Percentiles rank a stretch among this genome's conserved stretches.
Evolutionary conservation across 2,113 vertebrate species (phyloP).

Genomic region (Myodes glareolus): DNA sequence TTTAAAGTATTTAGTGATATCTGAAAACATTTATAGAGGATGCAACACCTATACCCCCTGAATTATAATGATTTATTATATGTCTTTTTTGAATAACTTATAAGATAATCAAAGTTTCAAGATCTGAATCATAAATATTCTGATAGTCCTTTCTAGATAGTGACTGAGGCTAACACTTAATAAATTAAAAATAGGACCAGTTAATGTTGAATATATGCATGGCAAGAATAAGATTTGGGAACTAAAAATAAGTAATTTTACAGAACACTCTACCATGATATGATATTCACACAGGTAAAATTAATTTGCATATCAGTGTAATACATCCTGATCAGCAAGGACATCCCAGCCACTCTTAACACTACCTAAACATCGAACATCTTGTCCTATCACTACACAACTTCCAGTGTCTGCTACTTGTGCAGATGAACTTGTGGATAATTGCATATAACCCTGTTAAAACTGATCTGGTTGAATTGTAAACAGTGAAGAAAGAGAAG

Average conservation of each 20-base stretch:
- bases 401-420: slow-evolving; percentile 84
- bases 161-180: slow-evolving; percentile 74
- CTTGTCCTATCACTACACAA: slow-evolving; percentile 61
- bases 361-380: slow-evolving; percentile 70
- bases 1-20: slow-evolving; percentile 64
- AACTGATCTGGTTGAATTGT: slow-evolving; percentile 81
- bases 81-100: slow-evolving; percentile 68
- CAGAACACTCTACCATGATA: slow-evolving; percentile 36
- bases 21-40: slow-evolving; percentile 65
- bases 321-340: slow-evolving; percentile 30
- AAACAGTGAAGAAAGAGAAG: slow-evolving; percentile 86
- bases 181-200: slow-evolving; percentile 69
- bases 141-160: slow-evolving; percentile 73
- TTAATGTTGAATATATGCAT: slow-evolving; percentile 60
- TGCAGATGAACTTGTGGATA: slow-evolving; percentile 80
- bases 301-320: not conserved
- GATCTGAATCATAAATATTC: slow-evolving; percentile 64
- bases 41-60: slow-evolving; percentile 67
- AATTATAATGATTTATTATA: slow-evolving; percentile 74
- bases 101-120: slow-evolving; percentile 75
- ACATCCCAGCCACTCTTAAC: slow-evolving; percentile 52
- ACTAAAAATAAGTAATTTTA: slow-evolving; percentile 61
- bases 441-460: slow-evolving; percentile 83
- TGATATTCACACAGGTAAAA: not conserved
- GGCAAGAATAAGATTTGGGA: slow-evolving; percentile 53